Conservation (phyloP, 2,888 invertebrate species). For the Phymatocera aterrima region DNA sequence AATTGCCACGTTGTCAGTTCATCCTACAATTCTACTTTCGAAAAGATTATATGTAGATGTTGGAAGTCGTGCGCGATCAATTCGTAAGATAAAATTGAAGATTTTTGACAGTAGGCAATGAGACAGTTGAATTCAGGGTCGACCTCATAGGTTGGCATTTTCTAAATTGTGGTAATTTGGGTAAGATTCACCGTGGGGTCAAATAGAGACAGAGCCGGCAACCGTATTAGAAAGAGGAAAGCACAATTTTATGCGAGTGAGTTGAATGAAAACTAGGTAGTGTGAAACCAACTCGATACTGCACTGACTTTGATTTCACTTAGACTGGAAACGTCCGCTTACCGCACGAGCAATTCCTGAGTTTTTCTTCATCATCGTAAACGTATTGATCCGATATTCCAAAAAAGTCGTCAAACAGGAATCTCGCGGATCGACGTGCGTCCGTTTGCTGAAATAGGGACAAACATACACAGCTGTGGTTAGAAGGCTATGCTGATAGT, state of each 20-base stretch:
- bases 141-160: background rate
- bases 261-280: background rate
- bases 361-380: conserved; percentile 73
- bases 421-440: conserved; percentile 79
- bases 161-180: background rate
- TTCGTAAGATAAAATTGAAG: background rate
- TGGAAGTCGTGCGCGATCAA: background rate
- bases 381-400: conserved; percentile 71
- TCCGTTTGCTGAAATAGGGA: conserved; percentile 56
- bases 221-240: background rate
- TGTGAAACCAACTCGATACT: conserved; percentile 19
- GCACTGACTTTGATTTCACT: background rate
- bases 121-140: background rate
- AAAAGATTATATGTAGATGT: background rate
- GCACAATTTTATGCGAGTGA: background rate
- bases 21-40: background rate
- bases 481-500: background rate
- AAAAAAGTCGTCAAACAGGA: conserved; percentile 85
- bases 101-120: background rate
- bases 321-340: conserved; percentile 66
- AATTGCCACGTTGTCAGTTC: background rate
- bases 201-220: background rate
- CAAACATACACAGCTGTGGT: background rate
- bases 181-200: background rate
- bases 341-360: conserved; percentile 87